These are phyloP conservation scores for Philopotamus ludificatus DNA, from an alignment of 1,140 invertebrate genomes.

Conservation along the genomic window DNA sequence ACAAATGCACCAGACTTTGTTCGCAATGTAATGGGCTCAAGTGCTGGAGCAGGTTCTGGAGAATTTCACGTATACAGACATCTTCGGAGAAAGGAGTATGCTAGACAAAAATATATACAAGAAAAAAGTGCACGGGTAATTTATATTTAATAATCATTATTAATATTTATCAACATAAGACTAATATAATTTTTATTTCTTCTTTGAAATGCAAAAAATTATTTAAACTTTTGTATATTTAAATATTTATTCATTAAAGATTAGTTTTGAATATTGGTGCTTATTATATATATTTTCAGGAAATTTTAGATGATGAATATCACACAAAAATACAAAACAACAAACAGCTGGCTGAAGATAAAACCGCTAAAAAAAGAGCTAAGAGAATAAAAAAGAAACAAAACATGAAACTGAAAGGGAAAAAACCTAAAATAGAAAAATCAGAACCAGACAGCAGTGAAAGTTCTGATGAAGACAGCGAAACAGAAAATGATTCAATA, in stretches of 20 bases:
- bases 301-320: conserved; percentile 80
- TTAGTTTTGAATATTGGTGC: conserved; percentile 7
- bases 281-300: conserved; percentile 55
- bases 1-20: conserved; percentile 88
- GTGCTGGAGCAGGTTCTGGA: conserved; percentile 96
- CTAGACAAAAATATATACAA: conserved; percentile 89
- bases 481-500: background rate
- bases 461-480: background rate
- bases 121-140: conserved; percentile 80
- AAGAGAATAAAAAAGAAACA: conserved; percentile 80
- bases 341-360: conserved; percentile 70
- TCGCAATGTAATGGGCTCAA: conserved; percentile 95
- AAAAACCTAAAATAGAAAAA: conserved; percentile 53
- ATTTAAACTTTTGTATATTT: too few relatives aligned
- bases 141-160: conserved; percentile 18
- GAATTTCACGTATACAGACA: conserved; percentile 98
- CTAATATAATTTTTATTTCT: conserved; percentile 6
- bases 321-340: conserved; percentile 81
- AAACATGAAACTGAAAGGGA: conserved; percentile 56
- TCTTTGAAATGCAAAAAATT: conserved; percentile 10
- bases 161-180: conserved; percentile 3
- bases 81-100: conserved; percentile 90
- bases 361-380: conserved; percentile 80
- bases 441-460: conserved; percentile 40
- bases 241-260: background rate